phyloP scores from a whole-genome alignment of 1,140 invertebrate species.

The Calephelis virginiensis region DNA sequence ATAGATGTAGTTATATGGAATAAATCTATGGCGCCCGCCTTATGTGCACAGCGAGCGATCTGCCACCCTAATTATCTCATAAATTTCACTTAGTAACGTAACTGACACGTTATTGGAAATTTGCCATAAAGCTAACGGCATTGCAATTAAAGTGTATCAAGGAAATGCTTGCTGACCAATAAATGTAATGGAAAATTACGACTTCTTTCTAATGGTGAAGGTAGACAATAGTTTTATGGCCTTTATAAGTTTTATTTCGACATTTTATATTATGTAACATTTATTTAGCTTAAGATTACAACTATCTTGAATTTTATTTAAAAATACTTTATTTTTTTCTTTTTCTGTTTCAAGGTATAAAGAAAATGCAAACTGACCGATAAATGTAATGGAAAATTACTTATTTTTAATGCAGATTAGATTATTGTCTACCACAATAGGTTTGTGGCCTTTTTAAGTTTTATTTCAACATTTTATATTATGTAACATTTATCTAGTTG shows the following conservation, averaged over 20 bases:
- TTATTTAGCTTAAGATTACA: too few species aligned
- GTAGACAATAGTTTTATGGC: slow-evolving; percentile 8
- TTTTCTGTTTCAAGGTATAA: not conserved
- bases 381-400: slow-evolving; percentile 19
- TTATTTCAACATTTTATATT: not conserved
- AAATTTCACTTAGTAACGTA: slow-evolving; percentile 71
- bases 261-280: too few species aligned
- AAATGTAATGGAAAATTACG: slow-evolving; percentile 19
- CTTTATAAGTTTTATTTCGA: not conserved
- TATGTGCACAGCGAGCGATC: slow-evolving; percentile 55
- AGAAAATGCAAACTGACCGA: slow-evolving; percentile 24
- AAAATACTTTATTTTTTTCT: too few species aligned
- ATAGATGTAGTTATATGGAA: slow-evolving; percentile 27
- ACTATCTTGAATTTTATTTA: too few species aligned
- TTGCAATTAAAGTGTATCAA: slow-evolving; percentile 28
- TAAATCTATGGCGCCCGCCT: slow-evolving; percentile 50
- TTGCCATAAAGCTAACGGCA: slow-evolving; percentile 48
- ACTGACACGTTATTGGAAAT: slow-evolving; percentile 70
- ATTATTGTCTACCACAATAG: too few species aligned
- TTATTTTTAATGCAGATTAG: not conserved
- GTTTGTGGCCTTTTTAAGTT: not conserved
- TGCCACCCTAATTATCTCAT: slow-evolving; percentile 66
- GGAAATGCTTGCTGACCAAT: slow-evolving; percentile 25
- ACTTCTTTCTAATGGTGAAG: slow-evolving; percentile 5
- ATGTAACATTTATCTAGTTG: too few species aligned